phyloP scores from a whole-genome alignment of 1,140 invertebrate species.

The Adelges cooleyi region DNA sequence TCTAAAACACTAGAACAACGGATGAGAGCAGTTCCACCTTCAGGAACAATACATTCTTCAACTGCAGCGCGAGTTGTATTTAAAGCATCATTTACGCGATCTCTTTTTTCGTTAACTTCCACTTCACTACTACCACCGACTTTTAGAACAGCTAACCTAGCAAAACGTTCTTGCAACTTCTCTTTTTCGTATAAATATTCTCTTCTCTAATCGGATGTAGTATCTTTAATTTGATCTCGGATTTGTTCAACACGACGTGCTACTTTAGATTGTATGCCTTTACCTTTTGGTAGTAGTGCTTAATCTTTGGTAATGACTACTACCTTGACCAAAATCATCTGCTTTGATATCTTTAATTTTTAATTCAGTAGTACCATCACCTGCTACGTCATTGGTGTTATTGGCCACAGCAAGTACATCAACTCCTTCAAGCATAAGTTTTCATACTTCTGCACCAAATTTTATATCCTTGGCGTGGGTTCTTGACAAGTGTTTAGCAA shows the following conservation, averaged over 20 bases:
- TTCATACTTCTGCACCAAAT: slow-evolving; percentile 93
- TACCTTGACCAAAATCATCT: slow-evolving; percentile 84
- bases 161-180: slow-evolving; percentile 92
- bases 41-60: slow-evolving; percentile 98
- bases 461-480: slow-evolving; percentile 91
- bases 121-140: slow-evolving; percentile 94
- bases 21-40: slow-evolving; percentile 89
- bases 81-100: slow-evolving; percentile 94
- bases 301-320: slow-evolving; percentile 98
- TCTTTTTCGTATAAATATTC: slow-evolving; percentile 99
- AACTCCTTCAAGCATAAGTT: slow-evolving; percentile 93
- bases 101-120: slow-evolving; percentile 99
- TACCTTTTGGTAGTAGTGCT: slow-evolving; percentile 78
- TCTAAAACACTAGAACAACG: slow-evolving; percentile 72
- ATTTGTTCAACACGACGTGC: slow-evolving; percentile 83
- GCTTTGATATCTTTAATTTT: slow-evolving; percentile 92
- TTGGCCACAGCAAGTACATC: slow-evolving; percentile 96
- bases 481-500: slow-evolving; percentile 39
- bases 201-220: slow-evolving; percentile 91
- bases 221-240: slow-evolving; percentile 86
- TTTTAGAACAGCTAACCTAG: slow-evolving; percentile 85
- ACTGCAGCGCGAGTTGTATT: slow-evolving; percentile 97
- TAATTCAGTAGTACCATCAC: slow-evolving; percentile 94
- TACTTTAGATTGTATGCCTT: slow-evolving; percentile 77
- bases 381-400: slow-evolving; percentile 99